Conservation (phyloP, 1,140 invertebrate species). For the Rhyacophila brunnea region DNA sequence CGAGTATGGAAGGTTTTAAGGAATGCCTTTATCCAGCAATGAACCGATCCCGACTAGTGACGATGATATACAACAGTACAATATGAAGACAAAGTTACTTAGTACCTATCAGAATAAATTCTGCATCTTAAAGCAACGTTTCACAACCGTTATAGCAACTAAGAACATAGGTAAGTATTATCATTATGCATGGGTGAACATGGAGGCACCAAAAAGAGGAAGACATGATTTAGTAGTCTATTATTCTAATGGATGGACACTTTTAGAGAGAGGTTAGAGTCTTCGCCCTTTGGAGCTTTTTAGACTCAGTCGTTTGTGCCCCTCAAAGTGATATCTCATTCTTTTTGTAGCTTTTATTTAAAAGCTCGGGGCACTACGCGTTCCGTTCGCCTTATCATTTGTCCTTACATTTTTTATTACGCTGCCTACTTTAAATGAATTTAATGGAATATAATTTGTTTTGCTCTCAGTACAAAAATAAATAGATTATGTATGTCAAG, state of each 20-base stretch:
- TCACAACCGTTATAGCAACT: no score
- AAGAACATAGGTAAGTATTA: background rate
- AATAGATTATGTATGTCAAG: background rate
- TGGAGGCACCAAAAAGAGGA: conserved; percentile 14
- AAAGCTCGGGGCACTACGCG: conserved; percentile 9
- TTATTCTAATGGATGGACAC: conserved; percentile 38
- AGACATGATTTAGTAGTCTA: conserved; percentile 34
- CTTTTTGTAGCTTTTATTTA: conserved; percentile 30
- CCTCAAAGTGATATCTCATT: conserved; percentile 29
- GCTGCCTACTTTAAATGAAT: conserved; percentile 1
- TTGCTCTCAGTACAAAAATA: background rate
- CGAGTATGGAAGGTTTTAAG: no score
- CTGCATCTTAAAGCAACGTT: no score
- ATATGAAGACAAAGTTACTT: no score
- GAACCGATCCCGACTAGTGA: no score
- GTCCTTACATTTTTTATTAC: conserved; percentile 2
- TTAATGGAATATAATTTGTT: background rate
- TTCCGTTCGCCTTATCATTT: conserved; percentile 8
- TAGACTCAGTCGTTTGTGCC: conserved; percentile 1
- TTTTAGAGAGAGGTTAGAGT: conserved; percentile 22
- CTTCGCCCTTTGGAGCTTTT: conserved; percentile 15
- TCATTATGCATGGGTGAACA: conserved; percentile 34
- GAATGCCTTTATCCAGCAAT: no score
- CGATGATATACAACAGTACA: no score
- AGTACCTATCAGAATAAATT: no score